Percentiles rank a stretch among this genome's conserved stretches.
These are phyloP conservation scores for Hypocryptadius cinnamomeus DNA, from an alignment of 2,113 vertebrate species.

Conservation along the genomic window DNA sequence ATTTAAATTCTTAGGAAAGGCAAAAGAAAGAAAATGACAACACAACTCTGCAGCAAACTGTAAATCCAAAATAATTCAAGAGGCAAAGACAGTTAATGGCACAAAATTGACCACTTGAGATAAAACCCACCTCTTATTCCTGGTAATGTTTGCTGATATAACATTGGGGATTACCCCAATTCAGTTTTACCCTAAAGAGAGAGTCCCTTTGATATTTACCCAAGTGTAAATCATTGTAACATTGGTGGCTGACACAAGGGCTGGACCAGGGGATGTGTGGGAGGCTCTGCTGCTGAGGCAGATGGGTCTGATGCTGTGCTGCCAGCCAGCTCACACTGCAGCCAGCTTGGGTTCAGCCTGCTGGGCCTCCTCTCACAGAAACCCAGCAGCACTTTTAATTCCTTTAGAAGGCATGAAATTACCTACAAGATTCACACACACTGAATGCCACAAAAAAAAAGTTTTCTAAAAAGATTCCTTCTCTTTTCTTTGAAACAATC, in stretches of 20 bases:
- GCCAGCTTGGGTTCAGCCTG: not conserved
- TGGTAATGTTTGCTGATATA: not conserved
- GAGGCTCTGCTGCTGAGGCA: not conserved
- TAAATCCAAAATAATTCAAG: not conserved
- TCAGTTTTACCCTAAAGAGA: not conserved
- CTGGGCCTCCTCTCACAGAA: not conserved
- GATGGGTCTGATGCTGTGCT: not conserved
- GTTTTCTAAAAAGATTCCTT: not conserved
- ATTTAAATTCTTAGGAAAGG: not conserved
- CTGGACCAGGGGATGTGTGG: rapidly evolving
- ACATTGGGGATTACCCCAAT: not conserved
- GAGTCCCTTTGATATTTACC: not conserved
- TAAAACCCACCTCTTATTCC: not conserved
- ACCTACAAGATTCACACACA: not conserved
- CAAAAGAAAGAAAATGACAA: not conserved
- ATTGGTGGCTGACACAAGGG: not conserved
- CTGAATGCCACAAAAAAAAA: not conserved
- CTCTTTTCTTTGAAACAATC: not conserved
- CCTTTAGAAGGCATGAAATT: not conserved
- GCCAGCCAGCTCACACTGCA: not conserved
- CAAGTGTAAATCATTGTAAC: not conserved
- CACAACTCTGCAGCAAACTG: not conserved
- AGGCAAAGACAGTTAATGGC: not conserved
- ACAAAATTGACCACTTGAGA: not conserved
- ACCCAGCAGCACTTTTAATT: not conserved